A percentile compares a stretch with the other conserved stretches of the same genome.
Conservation (phyloP, 2,113 vertebrate genomes). For the Zeus faber region DNA sequence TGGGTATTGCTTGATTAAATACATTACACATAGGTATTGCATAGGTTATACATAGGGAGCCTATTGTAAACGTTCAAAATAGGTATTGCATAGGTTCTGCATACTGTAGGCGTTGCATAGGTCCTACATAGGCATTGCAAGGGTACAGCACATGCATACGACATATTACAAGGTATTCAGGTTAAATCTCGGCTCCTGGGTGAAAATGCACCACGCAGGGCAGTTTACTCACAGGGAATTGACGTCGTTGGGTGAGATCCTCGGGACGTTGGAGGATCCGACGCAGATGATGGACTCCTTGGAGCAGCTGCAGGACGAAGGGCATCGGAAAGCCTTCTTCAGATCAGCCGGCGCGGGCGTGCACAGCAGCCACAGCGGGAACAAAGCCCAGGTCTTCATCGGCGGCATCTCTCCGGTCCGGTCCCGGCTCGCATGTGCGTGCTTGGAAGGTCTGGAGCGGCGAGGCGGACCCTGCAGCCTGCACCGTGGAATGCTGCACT, state of each 20-base stretch:
- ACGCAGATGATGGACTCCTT: constrained; percentile 94
- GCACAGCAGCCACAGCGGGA: constrained; percentile 47
- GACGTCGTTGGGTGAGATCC: constrained; percentile 83
- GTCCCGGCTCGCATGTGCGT: constrained; percentile 67
- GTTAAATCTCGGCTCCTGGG: no score
- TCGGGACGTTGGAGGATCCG: constrained; percentile 83
- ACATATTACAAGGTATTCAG: no score
- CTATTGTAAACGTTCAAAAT: no score
- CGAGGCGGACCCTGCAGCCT: constrained; percentile 63
- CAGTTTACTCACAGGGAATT: constrained; percentile 84
- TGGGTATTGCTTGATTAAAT: no score
- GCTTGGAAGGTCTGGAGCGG: constrained; percentile 29
- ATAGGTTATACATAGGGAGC: no score
- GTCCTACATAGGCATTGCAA: no score
- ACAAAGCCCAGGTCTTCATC: constrained; percentile 52
- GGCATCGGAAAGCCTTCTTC: constrained; percentile 79
- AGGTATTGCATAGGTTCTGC: no score
- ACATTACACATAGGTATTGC: no score
- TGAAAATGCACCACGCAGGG: not conserved
- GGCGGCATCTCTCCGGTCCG: constrained; percentile 74
- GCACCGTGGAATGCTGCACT: constrained; percentile 79
- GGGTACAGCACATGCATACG: no score
- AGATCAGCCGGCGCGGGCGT: constrained; percentile 49
- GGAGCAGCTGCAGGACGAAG: constrained; percentile 89
- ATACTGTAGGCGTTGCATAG: no score